A percentile compares a stretch with the other conserved stretches of the same genome.
These are phyloP conservation scores for Rhea americana DNA, from an alignment of 2,113 vertebrate genomes.

Conservation along the genomic window DNA sequence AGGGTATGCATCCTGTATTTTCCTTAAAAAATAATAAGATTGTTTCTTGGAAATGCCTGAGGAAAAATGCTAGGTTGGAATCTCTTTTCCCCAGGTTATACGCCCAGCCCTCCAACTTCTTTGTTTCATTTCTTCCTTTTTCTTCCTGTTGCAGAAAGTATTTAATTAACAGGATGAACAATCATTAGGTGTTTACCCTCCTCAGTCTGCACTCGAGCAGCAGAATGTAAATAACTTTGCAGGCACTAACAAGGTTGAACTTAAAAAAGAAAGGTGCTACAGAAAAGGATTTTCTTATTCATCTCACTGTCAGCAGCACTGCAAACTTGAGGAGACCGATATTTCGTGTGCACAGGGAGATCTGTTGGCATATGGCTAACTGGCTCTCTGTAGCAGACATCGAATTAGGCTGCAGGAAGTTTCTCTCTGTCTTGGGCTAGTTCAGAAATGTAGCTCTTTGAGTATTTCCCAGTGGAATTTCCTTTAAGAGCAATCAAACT, in stretches of 20 bases:
- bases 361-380: not conserved
- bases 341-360: not conserved
- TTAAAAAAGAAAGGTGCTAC: conserved; percentile 49
- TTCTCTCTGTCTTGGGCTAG: not conserved
- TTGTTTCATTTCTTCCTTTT: not conserved
- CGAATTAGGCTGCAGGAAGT: conserved; percentile 22
- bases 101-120: not conserved
- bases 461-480: not conserved
- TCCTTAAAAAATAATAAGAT: not conserved
- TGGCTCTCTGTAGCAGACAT: not conserved
- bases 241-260: conserved; percentile 48
- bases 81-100: not conserved
- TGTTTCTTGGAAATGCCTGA: not conserved
- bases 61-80: not conserved
- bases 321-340: not conserved
- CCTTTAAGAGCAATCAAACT: not conserved
- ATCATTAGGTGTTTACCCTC: conserved; percentile 55
- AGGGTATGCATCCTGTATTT: not conserved
- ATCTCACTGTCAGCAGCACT: not conserved
- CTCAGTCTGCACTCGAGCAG: conserved; percentile 34
- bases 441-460: conserved; percentile 13
- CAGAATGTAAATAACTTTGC: conserved; percentile 57
- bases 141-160: not conserved
- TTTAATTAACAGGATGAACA: conserved; percentile 52
- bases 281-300: conserved; percentile 44